phyloP scores from a whole-genome alignment of 2,113 vertebrate species.

The Oryzias javanicus region DNA sequence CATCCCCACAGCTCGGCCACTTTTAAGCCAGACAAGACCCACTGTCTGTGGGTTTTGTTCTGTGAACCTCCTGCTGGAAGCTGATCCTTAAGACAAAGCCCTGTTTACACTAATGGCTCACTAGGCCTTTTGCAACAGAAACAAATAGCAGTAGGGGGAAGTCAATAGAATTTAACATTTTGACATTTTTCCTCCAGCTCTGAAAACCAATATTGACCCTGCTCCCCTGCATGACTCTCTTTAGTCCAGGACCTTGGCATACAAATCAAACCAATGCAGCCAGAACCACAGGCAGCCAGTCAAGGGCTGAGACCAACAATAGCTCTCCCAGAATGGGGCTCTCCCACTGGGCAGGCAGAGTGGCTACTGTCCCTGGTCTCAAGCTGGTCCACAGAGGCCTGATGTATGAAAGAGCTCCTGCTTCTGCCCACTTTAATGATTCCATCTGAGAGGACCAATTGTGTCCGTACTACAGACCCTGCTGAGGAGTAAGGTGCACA shows the following conservation, averaged over 20 bases:
- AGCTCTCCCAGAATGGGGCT: conserved; percentile 68
- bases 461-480: conserved; percentile 65
- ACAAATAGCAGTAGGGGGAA: conserved; percentile 79
- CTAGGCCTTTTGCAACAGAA: conserved; percentile 75
- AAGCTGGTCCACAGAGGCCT: conserved; percentile 71
- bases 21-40: conserved; percentile 71
- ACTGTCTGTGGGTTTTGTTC: conserved; percentile 72
- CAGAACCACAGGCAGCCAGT: conserved; percentile 67
- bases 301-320: conserved; percentile 75
- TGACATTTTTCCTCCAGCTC: conserved; percentile 79
- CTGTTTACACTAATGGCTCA: conserved; percentile 84
- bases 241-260: conserved; percentile 79
- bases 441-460: conserved; percentile 63
- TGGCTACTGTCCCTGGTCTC: conserved; percentile 71
- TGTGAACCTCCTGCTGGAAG: conserved; percentile 72
- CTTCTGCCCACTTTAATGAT: conserved; percentile 70
- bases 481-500: conserved; percentile 69
- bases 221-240: conserved; percentile 76
- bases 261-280: conserved; percentile 74
- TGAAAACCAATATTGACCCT: conserved; percentile 84
- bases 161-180: conserved; percentile 79
- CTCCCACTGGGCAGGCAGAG: conserved; percentile 58
- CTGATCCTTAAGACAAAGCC: conserved; percentile 81
- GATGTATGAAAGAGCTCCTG: conserved; percentile 65
- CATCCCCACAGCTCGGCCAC: conserved; percentile 57